phyloP scores from a whole-genome alignment of 2,113 vertebrate species.

The Rhea pennata region DNA sequence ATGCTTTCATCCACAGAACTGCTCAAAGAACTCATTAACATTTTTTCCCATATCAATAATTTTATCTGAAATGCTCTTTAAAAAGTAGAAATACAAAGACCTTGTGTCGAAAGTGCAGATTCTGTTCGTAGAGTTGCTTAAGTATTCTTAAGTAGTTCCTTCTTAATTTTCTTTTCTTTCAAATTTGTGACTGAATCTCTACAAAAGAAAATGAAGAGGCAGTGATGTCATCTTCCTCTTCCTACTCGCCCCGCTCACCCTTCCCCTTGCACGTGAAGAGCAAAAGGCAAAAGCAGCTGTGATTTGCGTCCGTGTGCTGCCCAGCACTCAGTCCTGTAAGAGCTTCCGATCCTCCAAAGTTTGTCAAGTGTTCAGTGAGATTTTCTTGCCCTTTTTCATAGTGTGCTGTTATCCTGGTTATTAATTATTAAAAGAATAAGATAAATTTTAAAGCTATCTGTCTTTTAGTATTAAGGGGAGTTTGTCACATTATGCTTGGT shows the following conservation, averaged over 20 bases:
- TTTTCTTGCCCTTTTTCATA: neutral
- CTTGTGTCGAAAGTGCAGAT: neutral
- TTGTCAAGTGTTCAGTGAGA: neutral
- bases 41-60: neutral
- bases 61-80: neutral
- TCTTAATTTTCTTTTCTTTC: neutral
- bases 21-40: neutral
- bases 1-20: neutral
- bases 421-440: neutral
- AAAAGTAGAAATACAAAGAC: neutral
- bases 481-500: neutral
- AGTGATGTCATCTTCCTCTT: neutral
- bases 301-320: accelerated
- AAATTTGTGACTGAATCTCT: neutral
- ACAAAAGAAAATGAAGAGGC: neutral
- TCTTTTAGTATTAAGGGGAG: neutral
- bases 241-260: too few relatives aligned
- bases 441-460: neutral
- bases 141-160: neutral
- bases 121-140: neutral
- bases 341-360: neutral
- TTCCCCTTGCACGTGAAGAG: neutral
- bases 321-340: neutral
- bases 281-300: neutral
- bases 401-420: neutral